Conservation (phyloP, 2,797 vertebrate species). For the Arrhamphus sclerolepis region DNA sequence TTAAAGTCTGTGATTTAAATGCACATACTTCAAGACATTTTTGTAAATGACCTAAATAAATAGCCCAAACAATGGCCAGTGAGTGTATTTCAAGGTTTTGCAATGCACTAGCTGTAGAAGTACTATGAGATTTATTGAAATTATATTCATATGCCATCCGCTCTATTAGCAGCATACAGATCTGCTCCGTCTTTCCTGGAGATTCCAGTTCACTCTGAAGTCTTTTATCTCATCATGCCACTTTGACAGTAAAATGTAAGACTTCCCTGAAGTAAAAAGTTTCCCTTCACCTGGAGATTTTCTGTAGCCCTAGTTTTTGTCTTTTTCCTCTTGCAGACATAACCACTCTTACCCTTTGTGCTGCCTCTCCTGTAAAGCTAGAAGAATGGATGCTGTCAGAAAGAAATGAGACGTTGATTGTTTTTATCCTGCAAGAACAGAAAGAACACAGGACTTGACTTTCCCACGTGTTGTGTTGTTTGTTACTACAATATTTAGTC, state of each 20-base stretch:
- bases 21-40: too few relatives aligned
- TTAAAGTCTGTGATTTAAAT: too few relatives aligned
- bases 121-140: too few relatives aligned
- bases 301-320: slow-evolving; percentile 19
- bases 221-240: slow-evolving; percentile 60
- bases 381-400: slow-evolving; percentile 44
- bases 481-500: slow-evolving; percentile 32
- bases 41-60: too few relatives aligned
- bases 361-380: slow-evolving; percentile 35
- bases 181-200: slow-evolving; percentile 42
- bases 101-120: too few relatives aligned
- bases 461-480: slow-evolving; percentile 49
- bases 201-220: slow-evolving; percentile 45
- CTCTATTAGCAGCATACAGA: slow-evolving; percentile 55
- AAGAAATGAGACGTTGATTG: slow-evolving; percentile 52
- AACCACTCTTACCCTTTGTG: slow-evolving; percentile 42
- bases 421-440: slow-evolving; percentile 59
- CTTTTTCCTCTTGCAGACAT: slow-evolving; percentile 8
- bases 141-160: background rate
- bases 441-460: slow-evolving; percentile 39
- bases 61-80: too few relatives aligned
- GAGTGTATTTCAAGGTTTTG: too few relatives aligned
- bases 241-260: slow-evolving; percentile 45
- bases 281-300: slow-evolving; percentile 40
- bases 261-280: slow-evolving; percentile 55